These are phyloP conservation scores for Thomomys bottae DNA, from an alignment of 2,113 vertebrate genomes.

Conservation along the genomic window DNA sequence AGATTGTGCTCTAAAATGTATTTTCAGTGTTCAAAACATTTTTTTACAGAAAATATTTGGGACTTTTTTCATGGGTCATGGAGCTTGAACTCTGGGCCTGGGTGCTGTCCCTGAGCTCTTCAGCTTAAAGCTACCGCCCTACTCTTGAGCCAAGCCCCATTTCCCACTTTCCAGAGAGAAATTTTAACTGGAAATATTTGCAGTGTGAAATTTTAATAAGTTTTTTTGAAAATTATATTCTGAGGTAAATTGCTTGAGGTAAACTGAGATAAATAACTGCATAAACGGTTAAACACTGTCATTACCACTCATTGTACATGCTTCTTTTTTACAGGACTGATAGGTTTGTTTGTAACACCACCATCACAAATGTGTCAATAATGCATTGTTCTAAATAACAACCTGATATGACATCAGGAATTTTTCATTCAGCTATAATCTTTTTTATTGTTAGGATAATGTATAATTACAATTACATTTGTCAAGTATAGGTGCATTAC, in stretches of 20 bases:
- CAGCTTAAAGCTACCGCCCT: too few relatives aligned
- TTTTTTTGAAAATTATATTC: background rate
- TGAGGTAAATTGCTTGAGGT: background rate
- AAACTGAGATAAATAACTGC: background rate
- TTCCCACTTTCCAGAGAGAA: too few relatives aligned
- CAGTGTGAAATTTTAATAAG: background rate
- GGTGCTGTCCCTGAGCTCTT: too few relatives aligned
- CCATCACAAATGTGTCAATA: background rate
- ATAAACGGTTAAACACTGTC: background rate
- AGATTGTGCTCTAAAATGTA: background rate
- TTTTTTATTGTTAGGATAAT: too few relatives aligned
- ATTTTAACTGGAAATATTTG: background rate
- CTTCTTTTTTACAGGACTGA: background rate
- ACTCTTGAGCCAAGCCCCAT: too few relatives aligned
- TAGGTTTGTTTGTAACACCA: background rate
- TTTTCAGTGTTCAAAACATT: slow-evolving; percentile 12
- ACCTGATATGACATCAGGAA: background rate
- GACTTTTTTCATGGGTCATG: too few relatives aligned
- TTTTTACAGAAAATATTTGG: background rate
- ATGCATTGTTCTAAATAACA: background rate
- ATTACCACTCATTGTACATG: background rate
- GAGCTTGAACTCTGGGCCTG: too few relatives aligned
- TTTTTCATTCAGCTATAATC: background rate
- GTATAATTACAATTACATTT: too few relatives aligned
- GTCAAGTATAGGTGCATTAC: too few relatives aligned